phyloP scores from a whole-genome alignment of 2,113 vertebrate genomes.

The Opisthocomus hoazin region DNA sequence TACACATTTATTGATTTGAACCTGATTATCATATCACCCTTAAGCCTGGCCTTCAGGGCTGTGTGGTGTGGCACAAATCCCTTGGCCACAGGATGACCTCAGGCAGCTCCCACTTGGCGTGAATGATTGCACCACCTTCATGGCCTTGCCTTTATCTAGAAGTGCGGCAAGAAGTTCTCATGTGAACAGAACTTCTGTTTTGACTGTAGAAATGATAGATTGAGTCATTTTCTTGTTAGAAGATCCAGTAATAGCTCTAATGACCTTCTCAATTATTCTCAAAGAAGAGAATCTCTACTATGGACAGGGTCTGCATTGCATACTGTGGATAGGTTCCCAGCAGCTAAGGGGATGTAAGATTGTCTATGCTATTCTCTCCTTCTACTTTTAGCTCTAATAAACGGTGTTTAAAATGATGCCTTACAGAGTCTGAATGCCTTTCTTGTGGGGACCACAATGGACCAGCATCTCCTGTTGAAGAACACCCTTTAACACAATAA shows the following conservation, averaged over 20 bases:
- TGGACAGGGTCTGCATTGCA: not conserved
- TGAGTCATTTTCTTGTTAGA: not conserved
- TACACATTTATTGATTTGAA: not conserved
- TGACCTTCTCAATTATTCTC: too few relatives aligned
- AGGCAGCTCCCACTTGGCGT: not conserved
- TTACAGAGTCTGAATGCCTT: not conserved
- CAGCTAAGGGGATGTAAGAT: not conserved
- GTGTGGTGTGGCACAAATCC: not conserved
- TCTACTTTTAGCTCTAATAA: not conserved
- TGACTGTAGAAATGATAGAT: not conserved
- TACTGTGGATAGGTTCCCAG: not conserved
- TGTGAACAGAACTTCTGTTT: not conserved
- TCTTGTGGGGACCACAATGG: not conserved
- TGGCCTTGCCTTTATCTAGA: not conserved
- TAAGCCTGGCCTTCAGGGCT: not conserved
- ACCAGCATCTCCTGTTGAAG: accelerated
- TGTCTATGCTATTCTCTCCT: not conserved
- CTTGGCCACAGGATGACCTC: not conserved
- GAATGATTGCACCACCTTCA: accelerated
- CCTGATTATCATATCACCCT: not conserved
- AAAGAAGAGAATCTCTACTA: not conserved
- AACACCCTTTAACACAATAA: not conserved
- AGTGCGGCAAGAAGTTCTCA: not conserved
- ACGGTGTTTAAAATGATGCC: not conserved
- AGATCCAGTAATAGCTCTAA: not conserved